Evolutionary conservation across 2,113 vertebrate genomes (phyloP).

Genomic region (Hymenochirus boettgeri): DNA sequence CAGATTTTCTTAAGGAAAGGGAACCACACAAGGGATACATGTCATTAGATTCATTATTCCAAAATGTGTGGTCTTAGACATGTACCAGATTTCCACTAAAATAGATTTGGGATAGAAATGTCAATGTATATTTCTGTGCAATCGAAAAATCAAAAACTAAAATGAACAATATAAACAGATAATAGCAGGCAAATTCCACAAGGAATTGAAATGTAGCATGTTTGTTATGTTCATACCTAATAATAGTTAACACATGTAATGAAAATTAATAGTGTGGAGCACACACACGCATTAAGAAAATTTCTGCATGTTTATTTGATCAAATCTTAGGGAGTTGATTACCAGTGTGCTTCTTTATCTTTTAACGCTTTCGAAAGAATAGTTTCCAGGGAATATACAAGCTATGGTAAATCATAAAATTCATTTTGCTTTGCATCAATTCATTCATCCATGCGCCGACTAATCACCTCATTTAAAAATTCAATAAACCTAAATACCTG

Average conservation of each 20-base stretch:
- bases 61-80: too few species aligned
- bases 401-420: slow-evolving; percentile 75
- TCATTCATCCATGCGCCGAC: slow-evolving; percentile 67
- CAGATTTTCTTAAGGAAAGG: too few species aligned
- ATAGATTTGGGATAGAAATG: too few species aligned
- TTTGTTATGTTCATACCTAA: slow-evolving; percentile 42
- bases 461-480: slow-evolving; percentile 81
- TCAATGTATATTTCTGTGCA: too few species aligned
- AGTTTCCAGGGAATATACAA: slow-evolving; percentile 68
- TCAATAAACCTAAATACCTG: slow-evolving; percentile 82
- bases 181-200: too few species aligned
- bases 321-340: slow-evolving; percentile 63
- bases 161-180: too few species aligned
- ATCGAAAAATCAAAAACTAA: too few species aligned
- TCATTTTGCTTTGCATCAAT: slow-evolving; percentile 74
- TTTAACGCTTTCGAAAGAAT: slow-evolving; percentile 66
- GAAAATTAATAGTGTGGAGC: slow-evolving; percentile 61
- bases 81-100: too few species aligned
- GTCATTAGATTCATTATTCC: too few species aligned
- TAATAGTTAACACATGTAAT: slow-evolving; percentile 47
- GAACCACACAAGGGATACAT: too few species aligned
- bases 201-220: neutral
- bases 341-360: slow-evolving; percentile 62
- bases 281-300: slow-evolving; percentile 20
- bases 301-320: slow-evolving; percentile 46